A percentile compares a stretch with the other conserved stretches of the same genome.
Conservation (phyloP, 2,888 invertebrate species). For the Eilema sororculum region DNA sequence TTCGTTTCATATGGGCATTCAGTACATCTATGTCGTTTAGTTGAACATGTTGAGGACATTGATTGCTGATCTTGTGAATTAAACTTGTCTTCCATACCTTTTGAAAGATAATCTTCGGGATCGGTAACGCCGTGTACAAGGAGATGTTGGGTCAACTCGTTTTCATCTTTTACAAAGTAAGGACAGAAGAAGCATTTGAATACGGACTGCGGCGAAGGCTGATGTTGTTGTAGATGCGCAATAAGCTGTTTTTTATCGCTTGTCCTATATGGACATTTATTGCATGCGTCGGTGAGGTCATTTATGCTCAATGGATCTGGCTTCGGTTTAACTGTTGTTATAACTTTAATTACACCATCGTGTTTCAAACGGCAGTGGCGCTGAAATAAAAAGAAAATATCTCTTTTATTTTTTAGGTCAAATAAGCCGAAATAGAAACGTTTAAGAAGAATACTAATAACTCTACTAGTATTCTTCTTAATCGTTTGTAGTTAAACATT, state of each 20-base stretch:
- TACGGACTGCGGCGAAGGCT: constrained; percentile 89
- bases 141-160: constrained; percentile 90
- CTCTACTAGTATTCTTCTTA: neutral
- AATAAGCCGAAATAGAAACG: neutral
- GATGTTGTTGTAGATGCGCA: constrained; percentile 90
- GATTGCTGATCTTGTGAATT: constrained; percentile 61
- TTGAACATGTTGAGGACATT: constrained; percentile 58
- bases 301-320: constrained; percentile 68
- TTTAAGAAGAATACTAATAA: no score
- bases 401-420: neutral
- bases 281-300: constrained; percentile 83
- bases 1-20: constrained; percentile 95
- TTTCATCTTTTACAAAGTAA: constrained; percentile 91
- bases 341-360: constrained; percentile 91
- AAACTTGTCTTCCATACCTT: constrained; percentile 76
- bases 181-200: constrained; percentile 94
- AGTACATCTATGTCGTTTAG: constrained; percentile 92
- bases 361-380: constrained; percentile 93
- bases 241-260: constrained; percentile 87
- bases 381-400: constrained; percentile 74
- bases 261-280: constrained; percentile 91
- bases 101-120: constrained; percentile 86
- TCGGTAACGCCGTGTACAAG: constrained; percentile 88
- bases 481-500: neutral
- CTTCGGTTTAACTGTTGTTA: constrained; percentile 83